Base-by-base conservation (phyloP, 2,888 invertebrate genomes). In the Graphium colonna region DNA sequence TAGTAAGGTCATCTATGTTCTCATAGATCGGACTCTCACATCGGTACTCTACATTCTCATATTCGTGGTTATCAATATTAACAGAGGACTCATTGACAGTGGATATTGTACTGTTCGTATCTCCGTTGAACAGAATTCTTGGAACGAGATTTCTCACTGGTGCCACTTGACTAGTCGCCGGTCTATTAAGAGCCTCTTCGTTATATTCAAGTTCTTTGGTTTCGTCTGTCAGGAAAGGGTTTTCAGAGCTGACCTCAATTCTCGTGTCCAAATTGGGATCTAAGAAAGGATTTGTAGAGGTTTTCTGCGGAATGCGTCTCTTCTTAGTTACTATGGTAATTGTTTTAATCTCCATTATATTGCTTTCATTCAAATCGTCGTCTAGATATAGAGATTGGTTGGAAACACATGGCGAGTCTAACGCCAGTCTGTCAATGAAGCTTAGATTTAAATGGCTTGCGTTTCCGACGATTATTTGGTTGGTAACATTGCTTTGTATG, bases 261-360 rank as follows among this genome's bases (percentile, higher is more conserved):
- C 73, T 60, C 1, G 69, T 64, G 40, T 66, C 65, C 31, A 80
- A 56, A 59, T 79, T 78, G 0, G 82, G 78, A 60, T 83, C 82
- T 36, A 90, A 61, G 59, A 90, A 90, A 13, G 90, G 90, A 61
- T 90, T 90, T 0, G 90, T 90, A 56, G 68, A 84, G 53, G 67
- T 82, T 43, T 73, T 79, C 51, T 65, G 54, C 5, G 64, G 52
- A 7, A 79, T 58, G 13, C 73, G 60, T 59, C 84, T 86, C 63
- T 83, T 88, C 55, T 85, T 89, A 0, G 87, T 87, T 13, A 89
- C 81, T 9, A 87, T 84, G 41, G 88, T 89, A 1, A 90, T 90
- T 0, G 90, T 88, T 76, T 90, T 90, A 1, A 90, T 89, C 60
- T 90, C 90, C 90, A 90, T 90, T 16, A 90, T 90, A 57, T 90